Evolutionary conservation across 2,888 invertebrate species (phyloP), one percentile per base, ranked within the genome.

Genomic region (Isoperla grammatica): DNA sequence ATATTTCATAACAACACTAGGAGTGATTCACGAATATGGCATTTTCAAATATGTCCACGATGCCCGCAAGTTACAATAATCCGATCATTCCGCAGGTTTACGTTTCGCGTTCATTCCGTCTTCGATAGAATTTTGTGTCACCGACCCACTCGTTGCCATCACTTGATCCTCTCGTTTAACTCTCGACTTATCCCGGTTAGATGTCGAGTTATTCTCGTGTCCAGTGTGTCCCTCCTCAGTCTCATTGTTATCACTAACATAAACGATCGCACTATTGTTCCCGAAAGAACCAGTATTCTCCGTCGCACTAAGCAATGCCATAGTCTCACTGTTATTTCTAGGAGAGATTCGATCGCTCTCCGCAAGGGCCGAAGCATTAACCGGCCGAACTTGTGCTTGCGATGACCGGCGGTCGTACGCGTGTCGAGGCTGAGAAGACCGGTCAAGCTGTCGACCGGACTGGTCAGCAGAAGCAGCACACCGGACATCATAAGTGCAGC

Each of bases 401-500:
- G 63, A 56, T 63, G 63, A 15, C 23, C 43, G 46, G 57, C 42
- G 40, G 50, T 22, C 11, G 49, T 29, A 17, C 29, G 43, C 35
- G 55, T 39, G 50, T 40, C 29, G 4, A 29, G 29, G 5, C n/a
- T n/a, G n/a, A n/a, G n/a, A n/a, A n/a, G n/a, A n/a, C n/a, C n/a
- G n/a, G 43, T 40, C 46, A 40, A 43, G 13, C 40, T 49, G 35
- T 13, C 43, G 23, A 46, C 20, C 15, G 58, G 58, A 63, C 71
- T 73, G 69, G 69, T 71, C 71, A 73, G 72, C 70, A 66, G 65
- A 66, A 70, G 66, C 66, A 68, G 71, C 70, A 70, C 78, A 78
- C 72, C 74, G 72, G 71, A 75, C 73, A 75, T 76, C 75, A 73
- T 76, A 77, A 73, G 74, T 75, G 71, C 78, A 78, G 74, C 77